A percentile compares a stretch with the other conserved stretches of the same genome.
phyloP scores from a whole-genome alignment of 2,797 vertebrate species.

The Fistularia tabacaria region DNA sequence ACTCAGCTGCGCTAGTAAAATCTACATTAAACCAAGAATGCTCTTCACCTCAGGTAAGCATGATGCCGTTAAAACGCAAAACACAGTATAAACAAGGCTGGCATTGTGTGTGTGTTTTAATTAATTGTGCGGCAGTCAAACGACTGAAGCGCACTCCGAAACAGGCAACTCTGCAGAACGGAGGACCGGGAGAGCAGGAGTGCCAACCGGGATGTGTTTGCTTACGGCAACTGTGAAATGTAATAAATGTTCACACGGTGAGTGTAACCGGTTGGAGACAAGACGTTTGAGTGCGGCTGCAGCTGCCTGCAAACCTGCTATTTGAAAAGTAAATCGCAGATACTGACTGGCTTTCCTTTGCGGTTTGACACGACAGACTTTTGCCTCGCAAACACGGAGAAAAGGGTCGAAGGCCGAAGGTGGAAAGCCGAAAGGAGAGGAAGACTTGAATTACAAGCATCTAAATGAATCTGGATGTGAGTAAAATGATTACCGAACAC shows the following conservation, averaged over 20 bases:
- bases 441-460: too few species aligned
- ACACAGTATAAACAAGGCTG: constrained; percentile 3
- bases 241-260: neutral
- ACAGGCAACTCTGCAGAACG: constrained; percentile 16
- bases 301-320: too few species aligned
- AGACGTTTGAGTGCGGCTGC: neutral
- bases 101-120: constrained; percentile 3
- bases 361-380: too few species aligned
- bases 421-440: too few species aligned
- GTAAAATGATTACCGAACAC: too few species aligned
- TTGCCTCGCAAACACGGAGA: too few species aligned
- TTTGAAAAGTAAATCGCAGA: too few species aligned
- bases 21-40: constrained; percentile 5
- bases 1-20: neutral
- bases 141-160: constrained; percentile 5
- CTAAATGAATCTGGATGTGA: too few species aligned
- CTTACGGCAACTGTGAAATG: constrained; percentile 18
- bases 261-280: neutral
- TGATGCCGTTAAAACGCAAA: neutral
- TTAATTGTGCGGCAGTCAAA: constrained; percentile 20
- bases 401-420: too few species aligned
- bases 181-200: neutral
- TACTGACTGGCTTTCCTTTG: too few species aligned
- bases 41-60: neutral
- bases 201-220: constrained; percentile 2